Conservation (phyloP, 2,113 vertebrate genomes). For the Pseudorhombus dupliciocellatus region DNA sequence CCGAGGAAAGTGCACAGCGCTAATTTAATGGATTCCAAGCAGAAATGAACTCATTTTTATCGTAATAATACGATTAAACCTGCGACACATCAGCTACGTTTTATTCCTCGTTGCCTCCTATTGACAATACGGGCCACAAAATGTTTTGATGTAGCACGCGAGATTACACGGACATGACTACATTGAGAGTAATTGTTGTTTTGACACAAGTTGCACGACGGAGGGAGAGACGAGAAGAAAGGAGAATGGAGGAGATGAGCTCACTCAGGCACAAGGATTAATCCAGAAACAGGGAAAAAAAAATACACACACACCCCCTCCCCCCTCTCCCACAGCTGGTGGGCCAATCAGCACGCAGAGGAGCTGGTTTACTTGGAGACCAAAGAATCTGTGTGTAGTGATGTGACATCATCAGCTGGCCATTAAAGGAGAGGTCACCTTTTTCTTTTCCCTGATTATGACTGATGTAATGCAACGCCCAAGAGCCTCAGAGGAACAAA, state of each 20-base stretch:
- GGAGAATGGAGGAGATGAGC: constrained; percentile 52
- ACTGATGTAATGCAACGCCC: constrained; percentile 54
- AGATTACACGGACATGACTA: constrained; percentile 15
- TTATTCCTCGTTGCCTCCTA: constrained; percentile 24
- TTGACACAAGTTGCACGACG: constrained; percentile 53
- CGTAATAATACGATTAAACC: constrained; percentile 42
- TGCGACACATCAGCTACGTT: background rate
- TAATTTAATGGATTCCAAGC: constrained; percentile 36
- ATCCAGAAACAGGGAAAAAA: constrained; percentile 66
- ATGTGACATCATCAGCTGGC: constrained; percentile 82
- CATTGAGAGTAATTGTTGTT: constrained; percentile 49
- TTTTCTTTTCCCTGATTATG: constrained; percentile 43
- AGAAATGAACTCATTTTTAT: constrained; percentile 31
- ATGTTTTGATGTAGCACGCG: background rate
- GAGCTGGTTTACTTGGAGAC: constrained; percentile 78
- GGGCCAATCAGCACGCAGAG: constrained; percentile 76
- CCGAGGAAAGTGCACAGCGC: constrained; percentile 9
- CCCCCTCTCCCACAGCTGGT: constrained; percentile 47
- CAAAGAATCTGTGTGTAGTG: constrained; percentile 77
- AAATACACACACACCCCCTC: constrained; percentile 46
- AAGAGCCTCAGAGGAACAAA: constrained; percentile 43
- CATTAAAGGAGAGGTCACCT: constrained; percentile 80
- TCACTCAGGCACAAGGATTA: constrained; percentile 73
- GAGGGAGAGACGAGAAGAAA: constrained; percentile 1
- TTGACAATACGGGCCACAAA: constrained; percentile 8